Percentiles rank a stretch among this genome's conserved stretches.
Conservation (phyloP, 2,888 invertebrate species). For the Xylota segnis region DNA sequence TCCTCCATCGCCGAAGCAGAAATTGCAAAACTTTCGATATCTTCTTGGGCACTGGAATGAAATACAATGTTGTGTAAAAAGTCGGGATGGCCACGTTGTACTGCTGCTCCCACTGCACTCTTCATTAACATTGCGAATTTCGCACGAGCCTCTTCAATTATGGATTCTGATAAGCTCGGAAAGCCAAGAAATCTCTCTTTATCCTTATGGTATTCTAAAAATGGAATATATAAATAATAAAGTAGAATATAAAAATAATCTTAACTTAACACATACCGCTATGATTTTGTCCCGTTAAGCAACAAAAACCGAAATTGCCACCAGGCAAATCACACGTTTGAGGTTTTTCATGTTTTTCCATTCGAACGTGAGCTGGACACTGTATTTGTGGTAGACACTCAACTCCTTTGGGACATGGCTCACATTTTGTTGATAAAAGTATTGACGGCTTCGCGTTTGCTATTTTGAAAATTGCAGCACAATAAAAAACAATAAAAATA, state of each 20-base stretch:
- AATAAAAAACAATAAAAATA: conserved; percentile 26
- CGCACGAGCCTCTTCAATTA: conserved; percentile 81
- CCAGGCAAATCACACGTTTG: conserved; percentile 86
- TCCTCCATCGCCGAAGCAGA: conserved; percentile 85
- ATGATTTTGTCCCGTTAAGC: conserved; percentile 87
- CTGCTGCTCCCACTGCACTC: conserved; percentile 81
- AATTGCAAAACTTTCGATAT: conserved; percentile 83
- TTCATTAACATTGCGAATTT: conserved; percentile 84
- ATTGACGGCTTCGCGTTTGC: conserved; percentile 8
- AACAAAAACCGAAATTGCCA: conserved; percentile 87
- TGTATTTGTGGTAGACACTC: conserved; percentile 88
- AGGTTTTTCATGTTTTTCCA: conserved; percentile 81
- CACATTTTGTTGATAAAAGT: conserved; percentile 78
- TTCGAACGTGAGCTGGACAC: conserved; percentile 88
- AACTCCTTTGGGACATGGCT: conserved; percentile 85
- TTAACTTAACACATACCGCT: conserved; percentile 81
- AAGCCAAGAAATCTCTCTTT: conserved; percentile 34
- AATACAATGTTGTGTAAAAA: conserved; percentile 83
- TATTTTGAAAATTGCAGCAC: background rate
- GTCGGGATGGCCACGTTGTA: conserved; percentile 83
- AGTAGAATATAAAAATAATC: too few relatives aligned
- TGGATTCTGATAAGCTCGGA: conserved; percentile 42
- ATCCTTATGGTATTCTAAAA: conserved; percentile 17
- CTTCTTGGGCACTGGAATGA: conserved; percentile 82
- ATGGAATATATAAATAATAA: background rate